Conservation (phyloP, 2,113 vertebrate species). For the Ochotona curzoniae region DNA sequence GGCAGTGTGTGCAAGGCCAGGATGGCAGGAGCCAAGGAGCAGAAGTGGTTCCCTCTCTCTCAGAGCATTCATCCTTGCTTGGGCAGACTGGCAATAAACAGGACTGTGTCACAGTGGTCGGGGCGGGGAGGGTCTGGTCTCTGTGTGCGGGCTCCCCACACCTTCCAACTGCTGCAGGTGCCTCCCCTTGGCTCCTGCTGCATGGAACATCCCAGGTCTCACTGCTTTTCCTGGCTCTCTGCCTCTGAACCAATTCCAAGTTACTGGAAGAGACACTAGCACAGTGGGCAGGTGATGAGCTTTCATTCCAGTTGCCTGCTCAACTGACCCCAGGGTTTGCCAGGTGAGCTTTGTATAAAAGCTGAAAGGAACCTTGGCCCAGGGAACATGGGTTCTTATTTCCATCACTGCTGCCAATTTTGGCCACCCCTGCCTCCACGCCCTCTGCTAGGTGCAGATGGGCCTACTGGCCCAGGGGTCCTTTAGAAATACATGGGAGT, state of each 20-base stretch:
- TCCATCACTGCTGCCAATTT: background rate
- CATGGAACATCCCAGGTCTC: fast-evolving
- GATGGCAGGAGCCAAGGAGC: background rate
- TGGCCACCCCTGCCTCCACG: background rate
- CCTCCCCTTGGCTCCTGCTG: background rate
- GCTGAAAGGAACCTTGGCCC: background rate
- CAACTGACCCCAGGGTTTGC: background rate
- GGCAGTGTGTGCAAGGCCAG: background rate
- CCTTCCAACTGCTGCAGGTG: too few relatives aligned
- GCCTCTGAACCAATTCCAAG: background rate
- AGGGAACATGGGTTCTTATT: background rate
- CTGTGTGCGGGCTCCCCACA: background rate
- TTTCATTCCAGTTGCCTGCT: background rate
- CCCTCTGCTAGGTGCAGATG: background rate
- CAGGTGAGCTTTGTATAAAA: too few relatives aligned
- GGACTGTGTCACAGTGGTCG: background rate
- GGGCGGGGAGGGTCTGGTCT: background rate
- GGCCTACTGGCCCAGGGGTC: background rate
- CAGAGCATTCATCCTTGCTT: background rate
- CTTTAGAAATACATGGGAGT: background rate
- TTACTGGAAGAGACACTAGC: background rate
- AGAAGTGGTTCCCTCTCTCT: background rate
- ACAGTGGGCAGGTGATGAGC: background rate
- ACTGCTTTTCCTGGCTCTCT: background rate
- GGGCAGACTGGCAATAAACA: background rate